phyloP scores from a whole-genome alignment of 2,113 vertebrate genomes.

The Toxotes chatareus region DNA sequence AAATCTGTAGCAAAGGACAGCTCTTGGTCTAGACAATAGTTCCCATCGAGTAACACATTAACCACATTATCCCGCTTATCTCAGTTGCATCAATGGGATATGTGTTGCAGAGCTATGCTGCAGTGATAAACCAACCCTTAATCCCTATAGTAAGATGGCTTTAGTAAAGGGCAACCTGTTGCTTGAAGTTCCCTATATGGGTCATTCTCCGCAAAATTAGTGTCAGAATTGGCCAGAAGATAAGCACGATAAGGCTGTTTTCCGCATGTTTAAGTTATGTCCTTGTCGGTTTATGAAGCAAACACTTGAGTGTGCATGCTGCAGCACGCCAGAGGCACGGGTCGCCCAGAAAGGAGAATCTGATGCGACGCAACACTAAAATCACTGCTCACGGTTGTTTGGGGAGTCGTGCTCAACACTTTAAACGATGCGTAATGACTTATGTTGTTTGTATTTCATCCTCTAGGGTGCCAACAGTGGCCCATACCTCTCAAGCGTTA shows the following conservation, averaged over 20 bases:
- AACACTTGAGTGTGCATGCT: slow-evolving; percentile 56
- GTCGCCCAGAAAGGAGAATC: slow-evolving; percentile 25
- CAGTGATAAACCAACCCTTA: slow-evolving; percentile 37
- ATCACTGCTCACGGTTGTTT: background rate
- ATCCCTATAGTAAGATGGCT: slow-evolving; percentile 8
- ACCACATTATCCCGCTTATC: slow-evolving; percentile 49
- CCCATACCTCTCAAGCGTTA: background rate
- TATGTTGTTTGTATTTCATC: background rate
- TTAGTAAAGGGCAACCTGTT: slow-evolving; percentile 5
- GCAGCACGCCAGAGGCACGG: slow-evolving; percentile 67
- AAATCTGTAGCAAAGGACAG: slow-evolving; percentile 22
- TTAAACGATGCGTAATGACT: slow-evolving; percentile 7
- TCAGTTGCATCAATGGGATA: slow-evolving; percentile 43
- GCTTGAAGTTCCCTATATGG: slow-evolving; percentile 26
- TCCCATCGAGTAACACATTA: slow-evolving; percentile 60
- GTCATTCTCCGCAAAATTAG: slow-evolving; percentile 22
- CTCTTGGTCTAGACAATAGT: slow-evolving; percentile 31
- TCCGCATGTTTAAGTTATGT: slow-evolving; percentile 52
- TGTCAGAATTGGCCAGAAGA: slow-evolving; percentile 29
- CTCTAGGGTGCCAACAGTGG: background rate
- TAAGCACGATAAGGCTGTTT: slow-evolving; percentile 29
- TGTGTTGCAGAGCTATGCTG: slow-evolving; percentile 19
- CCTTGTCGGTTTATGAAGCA: slow-evolving; percentile 39
- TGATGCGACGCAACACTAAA: slow-evolving; percentile 26
- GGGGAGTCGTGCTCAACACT: background rate